A percentile compares a stretch with the other conserved stretches of the same genome.
Evolutionary conservation across 2,888 invertebrate species (phyloP).

Genomic region (Epinotia bilunana): DNA sequence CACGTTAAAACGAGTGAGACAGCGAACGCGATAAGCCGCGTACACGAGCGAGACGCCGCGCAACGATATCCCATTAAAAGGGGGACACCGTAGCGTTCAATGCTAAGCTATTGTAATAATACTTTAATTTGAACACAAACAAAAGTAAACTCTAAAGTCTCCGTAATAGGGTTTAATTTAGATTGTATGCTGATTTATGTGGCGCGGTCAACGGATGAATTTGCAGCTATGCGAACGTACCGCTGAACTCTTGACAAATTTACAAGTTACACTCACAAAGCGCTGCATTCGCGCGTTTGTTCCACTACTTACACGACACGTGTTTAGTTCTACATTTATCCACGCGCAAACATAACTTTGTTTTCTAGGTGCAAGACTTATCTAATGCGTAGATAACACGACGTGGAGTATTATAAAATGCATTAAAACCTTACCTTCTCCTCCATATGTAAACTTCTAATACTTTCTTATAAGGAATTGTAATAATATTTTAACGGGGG

Average conservation of each 20-base stretch:
- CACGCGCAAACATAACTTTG: conserved; percentile 29
- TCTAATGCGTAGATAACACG: conserved; percentile 27
- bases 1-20: conserved; percentile 35
- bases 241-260: conserved; percentile 25
- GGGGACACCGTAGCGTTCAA: conserved; percentile 37
- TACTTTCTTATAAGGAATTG: not conserved
- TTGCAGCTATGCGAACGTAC: conserved; percentile 25
- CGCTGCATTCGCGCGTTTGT: conserved; percentile 12
- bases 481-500: conserved; percentile 13
- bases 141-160: not conserved
- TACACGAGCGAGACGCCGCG: conserved; percentile 22
- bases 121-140: not conserved
- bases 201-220: conserved; percentile 3
- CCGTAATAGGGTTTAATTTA: conserved; percentile 1
- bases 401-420: not conserved
- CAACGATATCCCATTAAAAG: conserved; percentile 37
- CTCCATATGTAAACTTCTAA: not conserved
- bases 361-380: conserved; percentile 34
- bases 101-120: conserved; percentile 20
- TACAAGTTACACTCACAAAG: not conserved
- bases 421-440: conserved; percentile 24
- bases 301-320: not conserved
- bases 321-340: conserved; percentile 19
- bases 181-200: not conserved
- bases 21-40: not conserved